Evolutionary conservation across 1,140 invertebrate genomes (phyloP).

Genomic region (Drosophila sturtevanti): DNA sequence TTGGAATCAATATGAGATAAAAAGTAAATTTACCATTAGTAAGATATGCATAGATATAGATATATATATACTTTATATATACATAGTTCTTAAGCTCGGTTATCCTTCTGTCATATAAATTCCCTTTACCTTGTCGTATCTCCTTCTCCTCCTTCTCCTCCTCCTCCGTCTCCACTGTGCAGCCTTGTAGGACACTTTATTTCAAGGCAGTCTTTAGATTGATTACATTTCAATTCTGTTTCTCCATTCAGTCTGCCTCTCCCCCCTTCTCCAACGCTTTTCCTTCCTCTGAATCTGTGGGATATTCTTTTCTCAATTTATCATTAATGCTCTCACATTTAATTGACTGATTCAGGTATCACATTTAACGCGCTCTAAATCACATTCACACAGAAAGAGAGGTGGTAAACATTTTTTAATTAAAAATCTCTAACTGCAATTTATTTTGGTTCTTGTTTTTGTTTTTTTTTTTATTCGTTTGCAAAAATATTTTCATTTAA

Average conservation of each 20-base stretch:
- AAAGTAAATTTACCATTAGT: not conserved
- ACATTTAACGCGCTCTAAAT: conserved; percentile 70
- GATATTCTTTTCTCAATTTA: conserved; percentile 35
- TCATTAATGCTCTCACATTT: conserved; percentile 43
- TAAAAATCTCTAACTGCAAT: conserved; percentile 60
- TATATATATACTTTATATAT: too few relatives aligned
- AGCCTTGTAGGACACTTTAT: not conserved
- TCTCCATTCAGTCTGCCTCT: not conserved
- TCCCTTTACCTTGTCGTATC: not conserved
- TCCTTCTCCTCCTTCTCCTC: not conserved
- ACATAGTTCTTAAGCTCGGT: too few relatives aligned
- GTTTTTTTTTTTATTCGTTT: conserved; percentile 5
- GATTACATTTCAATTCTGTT: not conserved
- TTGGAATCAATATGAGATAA: too few relatives aligned
- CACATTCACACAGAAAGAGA: conserved; percentile 48
- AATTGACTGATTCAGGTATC: conserved; percentile 73
- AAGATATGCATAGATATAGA: not conserved
- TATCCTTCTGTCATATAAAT: not conserved
- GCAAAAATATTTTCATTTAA: conserved; percentile 52
- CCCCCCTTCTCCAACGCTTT: conserved; percentile 22
- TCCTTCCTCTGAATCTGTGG: conserved; percentile 63
- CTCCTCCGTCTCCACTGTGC: too few relatives aligned
- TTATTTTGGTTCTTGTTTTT: conserved; percentile 40
- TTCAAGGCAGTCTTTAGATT: conserved; percentile 1
- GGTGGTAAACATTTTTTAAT: conserved; percentile 47